These are phyloP conservation scores for Caenorhabditis afra DNA, from an alignment of 2,888 invertebrate species.

Conservation along the genomic window DNA sequence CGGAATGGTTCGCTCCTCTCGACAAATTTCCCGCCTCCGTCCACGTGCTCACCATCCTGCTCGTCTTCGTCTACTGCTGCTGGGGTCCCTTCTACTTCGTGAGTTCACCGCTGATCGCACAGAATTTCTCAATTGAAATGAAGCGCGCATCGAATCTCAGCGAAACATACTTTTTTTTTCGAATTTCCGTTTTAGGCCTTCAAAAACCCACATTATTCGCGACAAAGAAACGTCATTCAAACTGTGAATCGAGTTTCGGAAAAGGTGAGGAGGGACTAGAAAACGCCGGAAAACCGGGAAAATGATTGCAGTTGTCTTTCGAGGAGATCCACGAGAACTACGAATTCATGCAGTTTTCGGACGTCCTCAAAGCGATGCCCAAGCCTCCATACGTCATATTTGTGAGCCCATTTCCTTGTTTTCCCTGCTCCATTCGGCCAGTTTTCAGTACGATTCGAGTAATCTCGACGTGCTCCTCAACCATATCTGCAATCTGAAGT, in stretches of 20 bases:
- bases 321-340: slow-evolving; percentile 53
- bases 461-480: slow-evolving; percentile 66
- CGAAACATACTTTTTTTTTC: no score
- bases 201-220: slow-evolving; percentile 30
- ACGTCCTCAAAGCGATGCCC: slow-evolving; percentile 47
- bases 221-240: slow-evolving; percentile 55
- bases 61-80: not conserved
- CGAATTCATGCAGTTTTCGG: slow-evolving; percentile 51
- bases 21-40: no score
- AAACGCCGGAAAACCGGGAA: not conserved
- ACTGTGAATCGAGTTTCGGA: slow-evolving; percentile 56
- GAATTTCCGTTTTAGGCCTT: slow-evolving; percentile 36
- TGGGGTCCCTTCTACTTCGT: slow-evolving; percentile 7
- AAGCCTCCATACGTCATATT: slow-evolving; percentile 64
- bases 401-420: slow-evolving; percentile 10
- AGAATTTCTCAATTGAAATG: no score
- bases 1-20: no score
- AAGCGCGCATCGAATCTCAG: no score
- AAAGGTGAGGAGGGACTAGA: slow-evolving; percentile 29
- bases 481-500: slow-evolving; percentile 67
- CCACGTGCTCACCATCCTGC: slow-evolving; percentile 20
- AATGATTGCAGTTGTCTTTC: slow-evolving; percentile 55
- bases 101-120: slow-evolving; percentile 3
- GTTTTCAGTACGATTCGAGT: slow-evolving; percentile 65
- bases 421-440: not conserved